Base-by-base conservation (phyloP, 2,797 vertebrate genomes). In the Lerista edwardsae region DNA sequence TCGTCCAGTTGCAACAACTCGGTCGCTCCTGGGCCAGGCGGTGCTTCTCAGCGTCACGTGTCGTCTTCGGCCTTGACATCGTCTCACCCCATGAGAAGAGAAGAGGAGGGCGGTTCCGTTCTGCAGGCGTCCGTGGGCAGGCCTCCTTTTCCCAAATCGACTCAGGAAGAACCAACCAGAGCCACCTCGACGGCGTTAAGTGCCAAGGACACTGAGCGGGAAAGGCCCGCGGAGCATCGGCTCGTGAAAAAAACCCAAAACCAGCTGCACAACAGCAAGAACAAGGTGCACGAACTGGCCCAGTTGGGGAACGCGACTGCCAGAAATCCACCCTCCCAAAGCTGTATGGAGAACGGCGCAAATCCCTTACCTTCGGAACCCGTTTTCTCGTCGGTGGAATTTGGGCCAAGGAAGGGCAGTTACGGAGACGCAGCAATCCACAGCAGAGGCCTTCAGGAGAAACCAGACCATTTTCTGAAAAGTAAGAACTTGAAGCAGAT, bases 1-100 rank as follows among this genome's bases (percentile, higher is more conserved):
- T 92, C 90, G 79, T 93, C 82, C 36, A 81, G 59, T 23, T 75
- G 68, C 67, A 62, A 41, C 73, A 36, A 79, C 47, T 74, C 72
- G 8, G 21, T 75, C 67, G 47, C 71, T n/a, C 65, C 82, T 27
- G 29, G 55, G n/a, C 84, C 83, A 62, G 23, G 36, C 27, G 65
- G 47, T 19, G 59, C 41, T n/a, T 78, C 79, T 9, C 59, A 19
- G n/a, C 61, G 73, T 73, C 59, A 34, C 19, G 21, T n/a, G 27
- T 17, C 47, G 11, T 64, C 27, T 34, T 78, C 75, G 11, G 17
- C 27, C 2, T 23, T 31, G 68, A 41, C 25, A 55, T 23, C 36
- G 47, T 73, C 57, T 65, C 59, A 36, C 8, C 23, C 15, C 34
- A 6, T 21, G 44, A 57, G 21, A 55, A 55, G 34, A 57, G 4